Evolutionary conservation across 92 coral and sea anemone genomes (phyloP), one percentile per base, ranked within the genome.

Genomic region (Palythoa caribaeorum): DNA sequence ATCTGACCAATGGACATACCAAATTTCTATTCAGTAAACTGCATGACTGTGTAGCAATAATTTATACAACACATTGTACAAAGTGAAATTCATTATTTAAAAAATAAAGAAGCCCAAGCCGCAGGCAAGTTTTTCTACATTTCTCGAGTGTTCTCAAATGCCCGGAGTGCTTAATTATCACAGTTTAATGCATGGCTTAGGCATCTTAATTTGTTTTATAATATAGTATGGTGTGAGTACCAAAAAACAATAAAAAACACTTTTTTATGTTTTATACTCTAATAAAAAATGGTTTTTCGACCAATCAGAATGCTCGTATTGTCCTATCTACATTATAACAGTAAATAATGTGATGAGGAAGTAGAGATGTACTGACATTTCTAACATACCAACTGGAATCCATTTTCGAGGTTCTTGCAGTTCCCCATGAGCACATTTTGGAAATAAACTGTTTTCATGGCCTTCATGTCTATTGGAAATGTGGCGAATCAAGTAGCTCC

Each of bases 401-500:
- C 88, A 84, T 84, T 71, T 59, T 48, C 79, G 6, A 13, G 79
- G 47, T 50, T 57, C 73, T 71, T 39, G 68, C 77, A 84, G 88
- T 51, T 70, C 66, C 38, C 71, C 79, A 70, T 84, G 88, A 15
- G 79, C 88, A 84, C 88, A 84, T 71, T 71, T 71, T 20, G 78
- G 38, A 51, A 84, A 71, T 52, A 84, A 48, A 19, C 72, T 71
- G 21, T 65, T 84, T 8, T 38, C 80, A 51, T 70, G 88, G 53
- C 88, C 88, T 47, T 71, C 78, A 71, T 84, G 80, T 71, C 80
- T 69, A 47, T 84, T 72, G 50, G 88, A 75, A 69, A 72, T 57
- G 69, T 84, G 88, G 38, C 70, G 76, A 54, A 71, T 84, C 16
- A 84, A 84, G 62, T 75, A 84, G 20, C 44, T 84, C 88, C 88